Evolutionary conservation across 1,140 invertebrate genomes (phyloP), one percentile per base, ranked within the genome.

Genomic region (Zophobas atratus): DNA sequence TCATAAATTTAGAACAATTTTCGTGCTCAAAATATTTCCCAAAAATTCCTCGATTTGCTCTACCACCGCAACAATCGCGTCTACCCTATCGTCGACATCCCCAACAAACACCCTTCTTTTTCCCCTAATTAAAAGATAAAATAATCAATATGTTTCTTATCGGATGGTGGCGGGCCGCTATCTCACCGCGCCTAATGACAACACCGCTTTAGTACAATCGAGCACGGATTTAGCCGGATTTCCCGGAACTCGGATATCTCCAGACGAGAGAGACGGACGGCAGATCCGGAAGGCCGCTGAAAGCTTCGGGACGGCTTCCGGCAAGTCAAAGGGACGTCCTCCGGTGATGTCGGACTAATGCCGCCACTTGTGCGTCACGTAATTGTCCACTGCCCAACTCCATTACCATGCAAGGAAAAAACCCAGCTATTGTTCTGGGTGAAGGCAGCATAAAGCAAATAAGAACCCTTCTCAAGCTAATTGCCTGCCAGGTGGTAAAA

Each of bases 241-340:
- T 73, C 71, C 71, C 71, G 71, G 71, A 73, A 73, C 71, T 46
- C 33, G 70, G 70, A 72, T 72, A 72, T 72, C 70, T 72, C 51
- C 46, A 72, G 70, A 72, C 46, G 60, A 67, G 60, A 67, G 60
- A 67, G 60, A 72, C 36, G 51, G 70, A 72, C 51, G 70, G 33
- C 46, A 53, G 46, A 53, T 49, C 70, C 70, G 70, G 70, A 72
- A 72, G 70, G 20, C 70, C 46, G 51, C 70, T 72, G 70, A 72
- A 72, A 72, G 70, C 70, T 72, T 72, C 70, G 46, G 51, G 70
- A 72, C 51, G 70, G 46, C 70, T 72, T 72, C 70, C 70, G 70
- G 70, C 38, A 43, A 67, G 60, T 67, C 60, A 67, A 67, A 67
- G 60, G 60, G 57, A 63, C 57, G 57, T 63, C 57, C 57, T 51